These are phyloP conservation scores for Crepidodera aurea DNA, from an alignment of 2,888 invertebrate species.

Conservation along the genomic window DNA sequence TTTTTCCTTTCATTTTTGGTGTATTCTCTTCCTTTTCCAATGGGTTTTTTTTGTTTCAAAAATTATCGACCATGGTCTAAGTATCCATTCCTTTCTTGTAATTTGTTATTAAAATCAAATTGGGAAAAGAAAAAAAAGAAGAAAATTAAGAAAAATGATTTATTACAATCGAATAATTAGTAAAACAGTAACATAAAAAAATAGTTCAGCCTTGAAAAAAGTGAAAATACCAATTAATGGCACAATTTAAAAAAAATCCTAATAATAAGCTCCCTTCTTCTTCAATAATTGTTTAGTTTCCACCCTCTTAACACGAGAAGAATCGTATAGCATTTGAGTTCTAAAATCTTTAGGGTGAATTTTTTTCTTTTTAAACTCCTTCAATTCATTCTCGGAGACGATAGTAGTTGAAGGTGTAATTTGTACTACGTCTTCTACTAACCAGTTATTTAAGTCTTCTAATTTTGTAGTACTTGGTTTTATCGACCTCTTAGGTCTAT, in stretches of 20 bases:
- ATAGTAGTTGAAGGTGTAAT: slow-evolving; percentile 45
- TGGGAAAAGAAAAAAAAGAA: no score
- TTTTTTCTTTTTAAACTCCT: slow-evolving; percentile 34
- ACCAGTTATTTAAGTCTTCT: slow-evolving; percentile 33
- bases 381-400: slow-evolving; percentile 34
- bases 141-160: no score
- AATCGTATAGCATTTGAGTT: slow-evolving; percentile 52
- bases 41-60: no score
- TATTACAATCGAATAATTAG: no score
- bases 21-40: no score
- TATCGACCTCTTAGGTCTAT: slow-evolving; percentile 41
- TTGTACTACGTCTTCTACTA: slow-evolving; percentile 18
- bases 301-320: slow-evolving; percentile 48
- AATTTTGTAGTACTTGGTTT: slow-evolving; percentile 33
- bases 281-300: slow-evolving; percentile 48
- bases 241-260: slow-evolving; percentile 15
- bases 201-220: not conserved
- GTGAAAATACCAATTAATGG: not conserved
- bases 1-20: no score
- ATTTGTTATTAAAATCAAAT: no score
- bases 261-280: slow-evolving; percentile 42
- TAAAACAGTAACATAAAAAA: no score
- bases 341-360: slow-evolving; percentile 55
- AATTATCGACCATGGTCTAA: no score
- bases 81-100: no score